These are phyloP conservation scores for Paradoxurus hermaphroditus DNA, from an alignment of 2,113 vertebrate genomes.

Conservation along the genomic window DNA sequence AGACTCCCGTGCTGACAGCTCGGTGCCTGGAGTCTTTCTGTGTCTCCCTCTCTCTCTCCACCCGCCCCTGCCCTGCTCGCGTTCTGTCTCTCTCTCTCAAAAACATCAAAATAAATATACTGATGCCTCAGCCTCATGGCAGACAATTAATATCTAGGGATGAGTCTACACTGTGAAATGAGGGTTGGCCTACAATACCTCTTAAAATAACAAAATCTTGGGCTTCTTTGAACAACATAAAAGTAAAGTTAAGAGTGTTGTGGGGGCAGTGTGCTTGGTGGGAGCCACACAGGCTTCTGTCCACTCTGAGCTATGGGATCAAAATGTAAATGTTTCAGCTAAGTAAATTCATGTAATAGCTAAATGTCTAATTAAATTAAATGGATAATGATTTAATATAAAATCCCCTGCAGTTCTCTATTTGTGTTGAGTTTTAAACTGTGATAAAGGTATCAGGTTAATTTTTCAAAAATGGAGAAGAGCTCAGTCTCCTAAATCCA, in stretches of 20 bases:
- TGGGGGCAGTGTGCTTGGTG: not conserved
- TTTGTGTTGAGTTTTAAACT: not conserved
- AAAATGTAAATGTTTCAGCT: not conserved
- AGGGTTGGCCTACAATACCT: not conserved
- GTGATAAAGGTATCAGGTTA: not conserved
- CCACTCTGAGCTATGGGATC: not conserved
- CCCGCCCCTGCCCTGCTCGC: no score
- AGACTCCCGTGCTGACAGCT: no score
- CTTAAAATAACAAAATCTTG: not conserved
- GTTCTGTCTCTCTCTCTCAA: no score
- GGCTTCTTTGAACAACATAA: not conserved
- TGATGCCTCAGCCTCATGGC: not conserved
- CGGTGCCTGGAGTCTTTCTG: no score
- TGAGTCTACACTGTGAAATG: rapidly evolving
- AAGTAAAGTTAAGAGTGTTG: not conserved
- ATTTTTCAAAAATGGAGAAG: not conserved
- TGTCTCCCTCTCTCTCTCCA: no score
- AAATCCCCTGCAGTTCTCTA: not conserved
- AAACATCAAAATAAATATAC: no score
- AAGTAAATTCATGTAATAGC: not conserved
- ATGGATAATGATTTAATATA: not conserved
- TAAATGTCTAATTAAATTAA: not conserved
- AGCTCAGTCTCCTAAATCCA: not conserved
- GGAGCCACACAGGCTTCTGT: not conserved
- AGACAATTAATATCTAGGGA: not conserved